Base-by-base conservation (phyloP, 2,888 invertebrate genomes). In the Spatulosminthurus flaviceps region DNA sequence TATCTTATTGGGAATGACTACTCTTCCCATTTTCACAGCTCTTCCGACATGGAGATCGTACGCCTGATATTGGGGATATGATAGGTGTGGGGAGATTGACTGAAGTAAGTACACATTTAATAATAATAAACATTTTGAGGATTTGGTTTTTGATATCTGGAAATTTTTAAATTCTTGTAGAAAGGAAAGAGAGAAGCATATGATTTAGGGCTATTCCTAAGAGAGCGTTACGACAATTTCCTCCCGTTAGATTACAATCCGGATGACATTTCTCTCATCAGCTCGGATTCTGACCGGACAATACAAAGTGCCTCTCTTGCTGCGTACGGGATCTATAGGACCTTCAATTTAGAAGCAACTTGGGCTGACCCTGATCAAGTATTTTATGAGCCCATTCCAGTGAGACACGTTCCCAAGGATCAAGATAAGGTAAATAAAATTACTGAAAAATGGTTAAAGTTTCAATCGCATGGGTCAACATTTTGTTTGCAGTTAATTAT, bases 231-330 rank as follows among this genome's bases (percentile, higher is more conserved):
- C 87, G 90, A 90, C 60, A 90, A 90, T 70, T 88, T 87, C 80
- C 75, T 88, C 16, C 85, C 83, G 16, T 80, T 81, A 28, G 80
- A 82, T 5, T 88, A 87, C 78, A 82, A 83, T 64, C 83, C 86
- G 11, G 83, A 81, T 42, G 89, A 92, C 86, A 86, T 89, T 13
- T 85, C 86, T 79, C 86, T 90, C 1, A 82, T 87, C 11, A 95
- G 95, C 87, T 95, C 95, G 84, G 94, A 93, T 86, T 90, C 92
- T 79, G 93, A 95, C 81, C 91, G 97, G 75, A 95, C 95, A 86
- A 88, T 95, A 84, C 94, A 94, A 93, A 96, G 95, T 86, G 96
- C 94, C 34, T 42, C 22, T 13, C 22, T 71, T 7, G 71, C 41
- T 41, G 71, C 71, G 9, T 71, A 71, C 29, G 71, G 71, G 9